phyloP scores from a whole-genome alignment of 2,113 vertebrate genomes.

The Glareola pratincola region DNA sequence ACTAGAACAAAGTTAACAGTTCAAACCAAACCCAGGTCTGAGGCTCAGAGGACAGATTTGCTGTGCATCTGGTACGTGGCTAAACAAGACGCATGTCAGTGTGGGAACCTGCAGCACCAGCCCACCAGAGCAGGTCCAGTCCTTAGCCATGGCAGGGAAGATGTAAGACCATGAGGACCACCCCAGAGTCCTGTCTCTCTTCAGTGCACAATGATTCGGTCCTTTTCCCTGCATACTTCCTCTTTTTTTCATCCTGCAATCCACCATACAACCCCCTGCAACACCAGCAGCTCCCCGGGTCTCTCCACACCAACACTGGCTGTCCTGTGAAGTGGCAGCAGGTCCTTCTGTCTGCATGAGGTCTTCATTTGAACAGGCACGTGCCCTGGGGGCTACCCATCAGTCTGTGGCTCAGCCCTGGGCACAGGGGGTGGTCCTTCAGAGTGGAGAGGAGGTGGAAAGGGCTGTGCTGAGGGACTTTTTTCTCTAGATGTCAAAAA shows the following conservation, averaged over 20 bases:
- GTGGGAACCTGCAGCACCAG: not conserved
- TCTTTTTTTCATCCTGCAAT: not conserved
- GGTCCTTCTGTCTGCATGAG: not conserved
- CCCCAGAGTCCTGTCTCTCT: not conserved
- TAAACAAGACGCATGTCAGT: not conserved
- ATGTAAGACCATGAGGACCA: not conserved
- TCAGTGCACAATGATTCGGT: not conserved
- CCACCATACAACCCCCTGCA: not conserved
- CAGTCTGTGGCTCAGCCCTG: not conserved
- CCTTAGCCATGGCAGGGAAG: not conserved
- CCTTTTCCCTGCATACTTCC: not conserved
- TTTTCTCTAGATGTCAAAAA: not conserved
- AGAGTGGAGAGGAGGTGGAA: not conserved
- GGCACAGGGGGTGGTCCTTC: not conserved
- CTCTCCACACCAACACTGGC: not conserved
- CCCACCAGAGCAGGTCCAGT: not conserved
- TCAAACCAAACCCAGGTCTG: not conserved
- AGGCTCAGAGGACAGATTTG: not conserved
- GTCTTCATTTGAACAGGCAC: not conserved
- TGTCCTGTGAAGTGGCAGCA: not conserved
- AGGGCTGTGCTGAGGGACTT: not conserved
- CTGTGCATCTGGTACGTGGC: not conserved
- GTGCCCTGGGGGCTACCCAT: rapidly evolving
- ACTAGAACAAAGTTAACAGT: not conserved
- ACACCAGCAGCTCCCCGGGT: not conserved